phyloP scores from a whole-genome alignment of 2,797 vertebrate species.

The Sebastes diaconus region DNA sequence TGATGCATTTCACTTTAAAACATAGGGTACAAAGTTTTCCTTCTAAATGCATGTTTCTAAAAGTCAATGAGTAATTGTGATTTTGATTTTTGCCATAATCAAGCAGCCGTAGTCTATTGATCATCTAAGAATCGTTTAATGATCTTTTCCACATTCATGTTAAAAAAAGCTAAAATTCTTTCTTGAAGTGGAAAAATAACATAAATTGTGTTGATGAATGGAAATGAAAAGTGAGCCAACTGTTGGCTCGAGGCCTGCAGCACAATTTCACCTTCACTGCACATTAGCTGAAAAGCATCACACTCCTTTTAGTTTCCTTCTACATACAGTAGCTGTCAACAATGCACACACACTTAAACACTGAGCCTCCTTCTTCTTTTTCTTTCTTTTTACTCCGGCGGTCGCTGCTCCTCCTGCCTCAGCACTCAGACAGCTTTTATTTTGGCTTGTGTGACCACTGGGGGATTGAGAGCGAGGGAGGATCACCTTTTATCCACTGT shows the following conservation, averaged over 20 bases:
- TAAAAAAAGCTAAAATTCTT: background rate
- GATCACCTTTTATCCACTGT: constrained; percentile 68
- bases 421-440: constrained; percentile 45
- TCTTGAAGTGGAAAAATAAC: background rate
- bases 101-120: background rate
- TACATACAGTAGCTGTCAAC: background rate
- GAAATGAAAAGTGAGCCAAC: background rate
- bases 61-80: no score
- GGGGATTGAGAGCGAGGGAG: constrained; percentile 31
- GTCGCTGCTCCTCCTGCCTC: background rate
- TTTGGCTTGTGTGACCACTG: constrained; percentile 11
- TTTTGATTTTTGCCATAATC: no score
- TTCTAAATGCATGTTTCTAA: no score
- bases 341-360: background rate
- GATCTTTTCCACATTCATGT: background rate
- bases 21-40: fast-evolving
- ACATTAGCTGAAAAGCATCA: background rate
- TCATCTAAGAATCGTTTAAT: background rate
- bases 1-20: no score
- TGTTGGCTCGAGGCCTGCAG: background rate
- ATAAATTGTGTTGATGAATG: background rate
- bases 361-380: background rate
- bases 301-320: background rate
- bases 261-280: background rate
- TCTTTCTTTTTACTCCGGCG: background rate